Evolutionary conservation across 1,140 invertebrate genomes (phyloP).

Genomic region (Pogonomyrmex californicus): DNA sequence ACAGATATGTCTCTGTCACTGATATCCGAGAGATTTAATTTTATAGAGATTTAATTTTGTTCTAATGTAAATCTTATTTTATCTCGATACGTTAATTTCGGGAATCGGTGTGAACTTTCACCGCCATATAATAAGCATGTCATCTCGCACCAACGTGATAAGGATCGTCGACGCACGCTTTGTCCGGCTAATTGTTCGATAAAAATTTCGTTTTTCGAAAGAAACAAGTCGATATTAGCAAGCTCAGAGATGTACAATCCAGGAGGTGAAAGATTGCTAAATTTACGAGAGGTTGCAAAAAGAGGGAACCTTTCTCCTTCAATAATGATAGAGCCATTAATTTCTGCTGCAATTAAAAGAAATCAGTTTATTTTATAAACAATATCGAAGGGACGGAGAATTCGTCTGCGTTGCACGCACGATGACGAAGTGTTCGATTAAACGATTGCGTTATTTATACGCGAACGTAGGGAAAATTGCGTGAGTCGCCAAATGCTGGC

Average conservation of each 20-base stretch:
- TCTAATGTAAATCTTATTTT: not conserved
- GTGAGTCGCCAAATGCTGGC: slow-evolving; percentile 35
- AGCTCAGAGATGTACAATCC: not conserved
- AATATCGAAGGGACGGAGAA: not conserved
- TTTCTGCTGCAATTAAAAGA: slow-evolving; percentile 7
- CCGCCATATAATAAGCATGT: not conserved
- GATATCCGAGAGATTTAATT: not conserved
- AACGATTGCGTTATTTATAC: not conserved
- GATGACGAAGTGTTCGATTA: not conserved
- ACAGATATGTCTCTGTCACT: not conserved
- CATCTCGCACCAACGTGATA: not conserved
- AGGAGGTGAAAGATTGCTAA: not conserved
- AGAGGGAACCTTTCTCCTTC: not conserved
- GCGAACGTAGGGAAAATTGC: slow-evolving; percentile 43
- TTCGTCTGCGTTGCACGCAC: not conserved
- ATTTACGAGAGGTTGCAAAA: not conserved
- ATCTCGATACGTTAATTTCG: slow-evolving; percentile 26
- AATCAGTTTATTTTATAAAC: slow-evolving; percentile 30
- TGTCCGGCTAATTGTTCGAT: slow-evolving; percentile 51
- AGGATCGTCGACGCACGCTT: not conserved
- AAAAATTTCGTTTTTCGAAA: slow-evolving; percentile 25
- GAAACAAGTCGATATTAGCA: slow-evolving; percentile 32
- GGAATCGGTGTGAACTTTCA: slow-evolving; percentile 28
- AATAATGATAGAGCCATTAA: slow-evolving; percentile 23
- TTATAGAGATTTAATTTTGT: not conserved